Evolutionary conservation across 2,888 invertebrate species (phyloP), one percentile per base, ranked within the genome.

Genomic region (Molanna angustata): DNA sequence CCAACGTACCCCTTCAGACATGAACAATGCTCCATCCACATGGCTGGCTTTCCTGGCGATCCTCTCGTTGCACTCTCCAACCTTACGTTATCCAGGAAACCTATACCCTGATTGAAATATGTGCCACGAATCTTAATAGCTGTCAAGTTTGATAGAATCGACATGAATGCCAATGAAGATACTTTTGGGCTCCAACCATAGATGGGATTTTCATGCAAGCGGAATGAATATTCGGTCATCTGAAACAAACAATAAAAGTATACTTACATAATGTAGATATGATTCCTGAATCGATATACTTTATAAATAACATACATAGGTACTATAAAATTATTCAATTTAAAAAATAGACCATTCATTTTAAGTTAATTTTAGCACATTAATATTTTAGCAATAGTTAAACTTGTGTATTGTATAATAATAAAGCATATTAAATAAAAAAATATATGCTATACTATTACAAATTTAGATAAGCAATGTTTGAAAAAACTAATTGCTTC

Each of bases 141-240:
- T 0, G 96, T 97, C 49, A 99, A 66, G 68, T 99, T 96, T 43
- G 95, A 88, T 4, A 99, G 79, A 27, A 99, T 84, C 0, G 92
- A 90, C 71, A 97, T 90, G 67, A 96, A 98, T 43, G 91, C 91
- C 48, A 89, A 81, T 2, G 95, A 83, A 4, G 89, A 84, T 4
- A 97, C 79, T 9, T 87, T 83, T 0, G 99, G 99, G 53, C 90
- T 88, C 99, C 99, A 99, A 7, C 93, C 90, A 65, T 92, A 96
- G 54, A 88, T 83, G 0, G 88, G 82, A 69, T 95, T 88, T 66
- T 99, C 97, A 67, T 98, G 94, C 7, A 99, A 77, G 3, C 90
- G 83, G 80, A 95, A 98, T 49, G 73, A 80, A 69, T 86, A 96
- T 48, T 84, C 81, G 75, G 88, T 85, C n/a, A 74, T 73, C 85